These are phyloP conservation scores for Vanessa atalanta DNA, from an alignment of 1,140 invertebrate species.

Conservation along the genomic window DNA sequence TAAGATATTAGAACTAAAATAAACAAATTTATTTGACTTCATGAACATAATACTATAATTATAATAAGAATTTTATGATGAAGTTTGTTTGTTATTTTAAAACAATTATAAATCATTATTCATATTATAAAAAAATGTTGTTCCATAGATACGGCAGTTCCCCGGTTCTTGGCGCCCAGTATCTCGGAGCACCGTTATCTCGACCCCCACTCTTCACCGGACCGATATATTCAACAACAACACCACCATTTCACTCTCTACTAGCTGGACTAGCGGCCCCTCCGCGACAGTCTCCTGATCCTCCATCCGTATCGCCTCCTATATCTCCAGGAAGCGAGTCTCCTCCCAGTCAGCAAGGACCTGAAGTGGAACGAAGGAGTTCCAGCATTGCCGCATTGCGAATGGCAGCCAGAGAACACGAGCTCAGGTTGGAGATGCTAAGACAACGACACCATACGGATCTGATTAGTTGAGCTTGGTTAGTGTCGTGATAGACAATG, in stretches of 20 bases:
- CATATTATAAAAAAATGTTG: neutral
- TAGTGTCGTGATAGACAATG: slow-evolving; percentile 26
- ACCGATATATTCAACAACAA: slow-evolving; percentile 83
- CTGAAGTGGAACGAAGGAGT: slow-evolving; percentile 89
- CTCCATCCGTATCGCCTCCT: slow-evolving; percentile 82
- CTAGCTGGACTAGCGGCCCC: slow-evolving; percentile 90
- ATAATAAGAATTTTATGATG: neutral
- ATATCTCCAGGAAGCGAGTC: slow-evolving; percentile 75
- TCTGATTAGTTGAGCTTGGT: slow-evolving; percentile 85
- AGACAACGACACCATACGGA: slow-evolving; percentile 89
- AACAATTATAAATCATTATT: too few relatives aligned
- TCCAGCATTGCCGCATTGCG: slow-evolving; percentile 95
- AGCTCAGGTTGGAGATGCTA: slow-evolving; percentile 91
- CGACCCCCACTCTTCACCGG: slow-evolving; percentile 84
- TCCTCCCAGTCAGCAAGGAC: slow-evolving; percentile 65
- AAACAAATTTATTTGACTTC: neutral
- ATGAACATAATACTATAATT: neutral
- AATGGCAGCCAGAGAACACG: slow-evolving; percentile 95
- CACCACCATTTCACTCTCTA: slow-evolving; percentile 91
- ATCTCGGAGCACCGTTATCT: slow-evolving; percentile 83
- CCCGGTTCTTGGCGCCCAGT: slow-evolving; percentile 76
- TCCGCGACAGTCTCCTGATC: slow-evolving; percentile 83
- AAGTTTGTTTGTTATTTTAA: neutral
- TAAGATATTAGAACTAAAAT: slow-evolving; percentile 32
- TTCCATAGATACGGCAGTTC: slow-evolving; percentile 59